Percentiles rank a stretch among this genome's conserved stretches.
These are phyloP conservation scores for Melanotaenia maccullochi DNA, from an alignment of 2,797 vertebrate genomes.

Conservation along the genomic window DNA sequence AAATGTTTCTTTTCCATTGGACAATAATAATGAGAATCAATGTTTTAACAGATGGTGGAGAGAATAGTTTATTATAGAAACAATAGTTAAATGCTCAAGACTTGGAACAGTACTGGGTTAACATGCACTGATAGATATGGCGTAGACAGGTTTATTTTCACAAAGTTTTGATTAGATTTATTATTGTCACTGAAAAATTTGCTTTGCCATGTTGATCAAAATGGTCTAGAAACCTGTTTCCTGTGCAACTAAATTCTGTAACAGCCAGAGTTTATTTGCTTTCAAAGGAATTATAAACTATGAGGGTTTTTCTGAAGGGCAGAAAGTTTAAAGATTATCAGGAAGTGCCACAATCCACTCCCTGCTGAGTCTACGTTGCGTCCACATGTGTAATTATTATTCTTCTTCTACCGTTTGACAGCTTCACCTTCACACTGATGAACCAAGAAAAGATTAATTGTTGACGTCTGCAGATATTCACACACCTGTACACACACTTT, in stretches of 20 bases:
- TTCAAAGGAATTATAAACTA: conserved; percentile 2
- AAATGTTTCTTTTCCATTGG: too few relatives aligned
- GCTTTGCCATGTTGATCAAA: not conserved
- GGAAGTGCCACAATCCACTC: not conserved
- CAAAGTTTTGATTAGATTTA: too few relatives aligned
- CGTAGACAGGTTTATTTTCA: too few relatives aligned
- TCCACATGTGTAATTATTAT: not conserved
- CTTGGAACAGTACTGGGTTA: too few relatives aligned
- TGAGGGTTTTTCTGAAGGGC: conserved; percentile 18
- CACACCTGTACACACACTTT: not conserved
- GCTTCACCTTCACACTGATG: not conserved
- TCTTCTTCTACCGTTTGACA: not conserved
- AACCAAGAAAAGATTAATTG: conserved; percentile 3
- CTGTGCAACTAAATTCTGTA: too few relatives aligned
- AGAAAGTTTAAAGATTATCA: conserved; percentile 24
- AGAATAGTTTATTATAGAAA: too few relatives aligned
- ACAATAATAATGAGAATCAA: too few relatives aligned
- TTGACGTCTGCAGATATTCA: conserved; percentile 31
- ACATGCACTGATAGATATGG: too few relatives aligned
- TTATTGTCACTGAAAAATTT: too few relatives aligned
- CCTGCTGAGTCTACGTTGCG: not conserved
- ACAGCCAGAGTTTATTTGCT: conserved; percentile 1
- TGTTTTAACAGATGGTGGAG: too few relatives aligned
- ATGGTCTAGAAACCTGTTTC: not conserved
- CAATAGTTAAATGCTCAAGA: too few relatives aligned